Percentiles rank a stretch among this genome's conserved stretches.
Conservation (phyloP, 53 echinoderm and acorn worm species). For the Holothuria leucospilota region DNA sequence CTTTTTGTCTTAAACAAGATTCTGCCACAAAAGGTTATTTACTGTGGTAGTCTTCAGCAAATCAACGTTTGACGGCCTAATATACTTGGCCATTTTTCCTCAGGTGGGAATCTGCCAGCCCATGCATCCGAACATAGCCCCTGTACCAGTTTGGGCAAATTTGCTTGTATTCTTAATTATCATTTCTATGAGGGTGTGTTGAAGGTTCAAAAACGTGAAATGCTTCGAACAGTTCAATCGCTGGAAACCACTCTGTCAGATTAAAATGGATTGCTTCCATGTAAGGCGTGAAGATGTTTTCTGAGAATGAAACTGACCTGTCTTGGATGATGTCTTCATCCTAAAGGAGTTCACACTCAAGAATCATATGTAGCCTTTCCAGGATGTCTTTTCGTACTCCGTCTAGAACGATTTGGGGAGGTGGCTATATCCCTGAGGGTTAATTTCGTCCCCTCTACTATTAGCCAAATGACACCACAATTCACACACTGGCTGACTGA, state of each 20-base stretch:
- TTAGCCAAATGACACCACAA: slow-evolving; percentile 6
- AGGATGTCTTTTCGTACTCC: background rate
- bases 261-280: slow-evolving; percentile 10
- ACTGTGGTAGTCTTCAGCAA: no score
- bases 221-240: slow-evolving; percentile 1
- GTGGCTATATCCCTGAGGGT: background rate
- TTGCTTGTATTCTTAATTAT: background rate
- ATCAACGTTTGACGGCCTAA: no score
- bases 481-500: slow-evolving; percentile 27
- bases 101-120: no score
- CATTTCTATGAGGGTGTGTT: background rate
- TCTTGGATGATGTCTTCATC: background rate
- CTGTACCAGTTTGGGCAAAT: no score
- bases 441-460: background rate
- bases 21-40: no score
- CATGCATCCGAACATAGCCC: no score
- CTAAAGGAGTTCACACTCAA: background rate
- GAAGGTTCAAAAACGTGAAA: background rate
- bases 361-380: background rate
- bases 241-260: slow-evolving; percentile 9
- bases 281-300: background rate
- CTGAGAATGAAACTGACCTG: background rate
- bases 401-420: background rate
- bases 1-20: no score
- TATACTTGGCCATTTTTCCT: no score